Evolutionary conservation across 2,113 vertebrate genomes (phyloP).

Genomic region (Otis tarda): DNA sequence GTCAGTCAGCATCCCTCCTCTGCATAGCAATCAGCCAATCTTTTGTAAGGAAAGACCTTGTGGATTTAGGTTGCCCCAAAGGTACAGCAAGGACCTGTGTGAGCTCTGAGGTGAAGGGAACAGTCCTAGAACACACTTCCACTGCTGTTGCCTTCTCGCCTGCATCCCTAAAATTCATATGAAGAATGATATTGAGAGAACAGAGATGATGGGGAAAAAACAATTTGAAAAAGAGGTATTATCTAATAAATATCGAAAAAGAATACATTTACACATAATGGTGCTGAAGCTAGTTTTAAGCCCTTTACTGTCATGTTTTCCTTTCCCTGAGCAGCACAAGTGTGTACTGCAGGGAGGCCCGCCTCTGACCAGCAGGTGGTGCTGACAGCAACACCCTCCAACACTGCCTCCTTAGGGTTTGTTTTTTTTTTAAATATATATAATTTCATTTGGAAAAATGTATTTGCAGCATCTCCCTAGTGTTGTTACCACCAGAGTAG

Average conservation of each 20-base stretch:
- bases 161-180: not conserved
- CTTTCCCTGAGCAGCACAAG: not conserved
- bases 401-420: not conserved
- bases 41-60: not conserved
- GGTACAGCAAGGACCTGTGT: not conserved
- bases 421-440: not conserved
- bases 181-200: not conserved
- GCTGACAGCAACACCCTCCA: not conserved
- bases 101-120: not conserved
- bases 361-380: constrained; percentile 66
- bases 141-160: not conserved
- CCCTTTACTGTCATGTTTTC: not conserved
- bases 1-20: not conserved
- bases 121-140: not conserved
- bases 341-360: not conserved
- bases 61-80: not conserved
- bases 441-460: constrained; percentile 36
- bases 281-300: not conserved
- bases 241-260: constrained; percentile 63
- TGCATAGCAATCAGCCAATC: not conserved
- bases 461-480: constrained; percentile 3
- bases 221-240: constrained; percentile 21
- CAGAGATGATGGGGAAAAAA: not conserved
- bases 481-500: not conserved
- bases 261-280: not conserved